Evolutionary conservation across 35 echinoderm and acorn worm genomes (phyloP).

Genomic region (Eucidaris tribuloides): DNA sequence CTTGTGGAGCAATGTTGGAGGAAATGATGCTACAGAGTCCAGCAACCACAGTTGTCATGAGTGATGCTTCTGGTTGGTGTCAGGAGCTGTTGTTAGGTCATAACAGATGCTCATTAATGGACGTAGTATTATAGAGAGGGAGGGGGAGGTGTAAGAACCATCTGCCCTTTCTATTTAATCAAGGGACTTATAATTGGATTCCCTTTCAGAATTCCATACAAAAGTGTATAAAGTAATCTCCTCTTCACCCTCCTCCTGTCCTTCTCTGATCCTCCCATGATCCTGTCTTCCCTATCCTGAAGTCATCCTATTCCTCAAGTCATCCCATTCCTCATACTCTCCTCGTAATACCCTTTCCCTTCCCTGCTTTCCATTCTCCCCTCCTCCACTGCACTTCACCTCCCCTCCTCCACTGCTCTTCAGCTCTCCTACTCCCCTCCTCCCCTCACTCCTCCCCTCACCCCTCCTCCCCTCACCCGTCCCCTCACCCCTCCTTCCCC

Average conservation of each 20-base stretch:
- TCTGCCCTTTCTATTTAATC: not conserved
- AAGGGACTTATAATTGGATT: no score
- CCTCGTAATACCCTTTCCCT: not conserved
- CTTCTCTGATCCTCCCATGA: not conserved
- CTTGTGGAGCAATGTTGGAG: no score
- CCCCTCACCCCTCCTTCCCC: not conserved
- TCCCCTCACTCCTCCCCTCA: not conserved
- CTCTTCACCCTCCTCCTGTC: not conserved
- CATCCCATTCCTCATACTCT: not conserved
- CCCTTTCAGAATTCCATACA: no score
- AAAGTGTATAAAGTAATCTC: no score
- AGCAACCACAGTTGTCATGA: no score
- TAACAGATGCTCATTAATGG: no score
- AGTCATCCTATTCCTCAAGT: no score
- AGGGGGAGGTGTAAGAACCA: no score
- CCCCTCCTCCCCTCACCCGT: not conserved
- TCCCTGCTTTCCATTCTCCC: not conserved
- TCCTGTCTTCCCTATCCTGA: not conserved
- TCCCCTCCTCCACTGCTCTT: not conserved
- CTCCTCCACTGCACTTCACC: not conserved
- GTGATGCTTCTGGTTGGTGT: no score
- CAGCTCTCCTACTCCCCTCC: not conserved
- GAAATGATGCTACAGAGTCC: no score
- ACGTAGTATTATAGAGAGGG: no score
- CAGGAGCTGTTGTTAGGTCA: no score